These are phyloP conservation scores for Sminthopsis crassicaudata DNA, from an alignment of 2,113 vertebrate species.

Conservation along the genomic window DNA sequence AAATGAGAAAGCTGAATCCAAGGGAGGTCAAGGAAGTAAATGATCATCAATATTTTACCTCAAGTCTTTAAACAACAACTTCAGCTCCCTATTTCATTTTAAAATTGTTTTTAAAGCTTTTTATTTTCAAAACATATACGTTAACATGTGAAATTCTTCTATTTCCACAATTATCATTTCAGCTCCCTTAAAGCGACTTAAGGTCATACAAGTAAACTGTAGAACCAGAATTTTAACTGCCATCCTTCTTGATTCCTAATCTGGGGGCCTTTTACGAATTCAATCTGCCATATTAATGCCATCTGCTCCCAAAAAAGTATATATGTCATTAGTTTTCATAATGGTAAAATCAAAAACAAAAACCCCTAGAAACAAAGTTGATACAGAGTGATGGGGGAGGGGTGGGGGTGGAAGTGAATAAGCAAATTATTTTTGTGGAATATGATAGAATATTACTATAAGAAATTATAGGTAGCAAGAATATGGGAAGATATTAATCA, in stretches of 20 bases:
- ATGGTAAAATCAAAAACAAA: not conserved
- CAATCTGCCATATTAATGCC: not conserved
- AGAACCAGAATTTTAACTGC: not conserved
- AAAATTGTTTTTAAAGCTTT: too few species aligned
- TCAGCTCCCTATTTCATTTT: not conserved
- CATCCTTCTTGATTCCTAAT: not conserved
- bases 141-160: too few species aligned
- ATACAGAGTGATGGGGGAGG: not conserved
- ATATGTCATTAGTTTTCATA: not conserved
- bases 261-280: not conserved
- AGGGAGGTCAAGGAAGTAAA: not conserved
- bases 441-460: not conserved
- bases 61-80: not conserved
- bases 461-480: not conserved
- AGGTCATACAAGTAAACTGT: not conserved
- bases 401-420: not conserved
- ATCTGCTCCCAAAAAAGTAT: not conserved
- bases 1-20: not conserved
- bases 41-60: not conserved
- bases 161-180: not conserved
- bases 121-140: too few species aligned
- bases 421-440: not conserved
- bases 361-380: not conserved
- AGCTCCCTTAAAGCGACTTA: not conserved
- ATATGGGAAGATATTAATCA: not conserved